Evolutionary conservation across 23 tunicate species (phyloP).

Genomic region (Ascidia mentula): DNA sequence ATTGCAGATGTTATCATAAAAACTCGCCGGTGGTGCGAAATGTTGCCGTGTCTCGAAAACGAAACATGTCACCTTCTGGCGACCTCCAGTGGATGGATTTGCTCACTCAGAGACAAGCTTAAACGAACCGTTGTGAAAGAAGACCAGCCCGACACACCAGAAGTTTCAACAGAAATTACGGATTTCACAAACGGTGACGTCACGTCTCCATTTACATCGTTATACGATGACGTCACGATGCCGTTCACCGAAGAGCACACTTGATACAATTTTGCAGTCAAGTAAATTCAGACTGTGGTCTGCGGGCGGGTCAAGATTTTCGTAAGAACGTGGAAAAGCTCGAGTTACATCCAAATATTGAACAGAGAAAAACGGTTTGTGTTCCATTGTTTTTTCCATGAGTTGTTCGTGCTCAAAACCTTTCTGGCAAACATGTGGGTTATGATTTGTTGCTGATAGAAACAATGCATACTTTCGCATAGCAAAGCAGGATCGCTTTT

Average conservation of each 20-base stretch:
- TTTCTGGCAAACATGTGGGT: too few relatives aligned
- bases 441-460: too few relatives aligned
- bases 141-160: neutral
- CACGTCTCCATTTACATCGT: neutral
- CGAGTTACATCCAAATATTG: too few relatives aligned
- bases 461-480: too few relatives aligned
- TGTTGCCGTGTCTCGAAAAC: conserved; percentile 59
- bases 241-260: neutral
- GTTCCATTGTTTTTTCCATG: too few relatives aligned
- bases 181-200: neutral
- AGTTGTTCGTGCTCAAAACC: too few relatives aligned
- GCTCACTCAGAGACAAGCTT: neutral
- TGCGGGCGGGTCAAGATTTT: too few relatives aligned
- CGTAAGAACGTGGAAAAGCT: too few relatives aligned
- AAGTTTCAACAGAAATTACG: neutral
- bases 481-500: too few relatives aligned
- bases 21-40: conserved; percentile 43
- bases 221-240: neutral
- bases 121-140: neutral
- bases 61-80: conserved; percentile 39
- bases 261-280: too few relatives aligned
- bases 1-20: conserved; percentile 15
- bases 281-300: too few relatives aligned
- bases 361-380: too few relatives aligned
- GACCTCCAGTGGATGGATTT: conserved; percentile 42